These are phyloP conservation scores for Telenomus remus DNA, from an alignment of 1,140 invertebrate species.

Conservation along the genomic window DNA sequence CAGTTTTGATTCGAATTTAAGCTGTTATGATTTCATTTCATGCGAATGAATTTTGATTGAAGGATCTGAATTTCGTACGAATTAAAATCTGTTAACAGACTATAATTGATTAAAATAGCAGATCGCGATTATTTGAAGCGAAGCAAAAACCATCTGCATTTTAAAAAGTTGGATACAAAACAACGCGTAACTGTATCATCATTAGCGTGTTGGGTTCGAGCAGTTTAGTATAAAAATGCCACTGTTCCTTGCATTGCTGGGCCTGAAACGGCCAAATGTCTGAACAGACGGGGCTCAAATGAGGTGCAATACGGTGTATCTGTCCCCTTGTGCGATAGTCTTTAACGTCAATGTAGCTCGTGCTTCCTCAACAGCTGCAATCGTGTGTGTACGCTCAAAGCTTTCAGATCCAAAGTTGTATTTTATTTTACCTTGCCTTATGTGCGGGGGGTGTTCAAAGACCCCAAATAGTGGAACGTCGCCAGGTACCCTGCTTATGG, in stretches of 20 bases:
- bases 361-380: slow-evolving; percentile 74
- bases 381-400: slow-evolving; percentile 60
- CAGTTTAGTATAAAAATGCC: slow-evolving; percentile 25
- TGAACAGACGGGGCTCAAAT: slow-evolving; percentile 66
- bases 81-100: too few relatives aligned
- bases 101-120: too few relatives aligned
- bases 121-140: too few relatives aligned
- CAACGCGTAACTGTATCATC: too few relatives aligned
- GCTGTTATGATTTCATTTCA: too few relatives aligned
- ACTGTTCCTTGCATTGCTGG: slow-evolving; percentile 34
- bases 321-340: slow-evolving; percentile 58
- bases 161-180: too few relatives aligned
- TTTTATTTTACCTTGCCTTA: slow-evolving; percentile 71
- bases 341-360: slow-evolving; percentile 71
- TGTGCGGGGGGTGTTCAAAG: slow-evolving; percentile 63
- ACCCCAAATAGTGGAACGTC: slow-evolving; percentile 59
- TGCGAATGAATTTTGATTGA: too few relatives aligned
- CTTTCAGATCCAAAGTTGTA: slow-evolving; percentile 67
- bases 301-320: slow-evolving; percentile 45
- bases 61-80: too few relatives aligned
- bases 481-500: slow-evolving; percentile 68
- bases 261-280: slow-evolving; percentile 59
- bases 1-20: background rate
- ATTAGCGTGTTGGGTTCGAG: background rate
- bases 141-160: too few relatives aligned